Percentiles rank a stretch among this genome's conserved stretches.
phyloP scores from a whole-genome alignment of 2,113 vertebrate genomes.

The Trematocara unimaculatum region DNA sequence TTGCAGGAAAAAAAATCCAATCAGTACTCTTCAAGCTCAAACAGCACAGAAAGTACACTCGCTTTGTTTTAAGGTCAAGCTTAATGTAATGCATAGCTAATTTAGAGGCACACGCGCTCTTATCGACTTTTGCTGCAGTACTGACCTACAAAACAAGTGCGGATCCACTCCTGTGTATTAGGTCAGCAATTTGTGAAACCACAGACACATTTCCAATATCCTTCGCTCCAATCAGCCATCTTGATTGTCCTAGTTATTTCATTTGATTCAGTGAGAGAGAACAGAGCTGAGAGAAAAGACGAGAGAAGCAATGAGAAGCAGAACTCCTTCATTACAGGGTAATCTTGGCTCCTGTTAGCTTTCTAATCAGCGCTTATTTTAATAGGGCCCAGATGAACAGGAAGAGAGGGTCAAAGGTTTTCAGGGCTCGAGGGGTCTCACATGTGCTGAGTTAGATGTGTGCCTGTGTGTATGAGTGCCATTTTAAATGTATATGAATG shows the following conservation, averaged over 20 bases:
- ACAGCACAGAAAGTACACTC: not conserved
- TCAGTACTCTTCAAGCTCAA: not conserved
- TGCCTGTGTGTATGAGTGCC: not conserved
- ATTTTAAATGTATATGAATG: not conserved
- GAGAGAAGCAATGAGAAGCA: slow-evolving; percentile 5
- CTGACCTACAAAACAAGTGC: slow-evolving; percentile 61
- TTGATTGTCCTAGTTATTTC: slow-evolving; percentile 61
- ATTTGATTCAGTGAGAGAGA: slow-evolving; percentile 41
- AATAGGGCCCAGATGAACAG: slow-evolving; percentile 38
- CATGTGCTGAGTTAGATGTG: slow-evolving; percentile 20
- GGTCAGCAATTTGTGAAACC: slow-evolving; percentile 65
- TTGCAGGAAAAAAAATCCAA: not conserved
- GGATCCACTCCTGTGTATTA: slow-evolving; percentile 47
- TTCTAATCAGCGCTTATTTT: slow-evolving; percentile 45
- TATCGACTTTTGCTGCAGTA: slow-evolving; percentile 51
- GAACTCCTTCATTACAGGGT: slow-evolving; percentile 32
- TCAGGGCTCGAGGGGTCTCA: slow-evolving; percentile 29
- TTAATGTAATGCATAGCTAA: slow-evolving; percentile 57
- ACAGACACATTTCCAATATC: slow-evolving; percentile 64
- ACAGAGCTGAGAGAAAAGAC: slow-evolving; percentile 23
- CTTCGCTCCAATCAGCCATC: slow-evolving; percentile 55
- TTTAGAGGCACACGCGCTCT: not conserved
- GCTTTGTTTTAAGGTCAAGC: slow-evolving; percentile 53
- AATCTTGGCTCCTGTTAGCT: slow-evolving; percentile 43
- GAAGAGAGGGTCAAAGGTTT: slow-evolving; percentile 47